Conservation (phyloP, 2,888 invertebrate species). For the Tanaodytes sp. region DNA sequence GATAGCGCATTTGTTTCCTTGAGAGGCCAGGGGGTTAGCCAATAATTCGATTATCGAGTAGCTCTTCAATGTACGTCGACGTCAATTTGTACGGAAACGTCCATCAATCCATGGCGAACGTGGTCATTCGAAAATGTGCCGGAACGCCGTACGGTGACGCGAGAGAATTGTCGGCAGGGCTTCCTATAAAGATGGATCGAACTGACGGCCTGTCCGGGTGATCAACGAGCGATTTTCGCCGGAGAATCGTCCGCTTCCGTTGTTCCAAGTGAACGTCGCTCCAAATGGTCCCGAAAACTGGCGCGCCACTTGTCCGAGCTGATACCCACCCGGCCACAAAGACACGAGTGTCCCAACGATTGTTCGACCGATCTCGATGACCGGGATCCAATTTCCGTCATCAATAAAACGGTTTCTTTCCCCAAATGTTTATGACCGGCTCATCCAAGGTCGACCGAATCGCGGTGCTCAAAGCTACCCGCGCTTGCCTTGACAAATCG, state of each 20-base stretch:
- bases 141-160: conserved; percentile 31
- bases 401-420: conserved; percentile 30
- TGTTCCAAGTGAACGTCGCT: too few species aligned
- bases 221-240: conserved; percentile 27
- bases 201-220: conserved; percentile 26
- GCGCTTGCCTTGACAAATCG: too few species aligned
- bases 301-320: conserved; percentile 21
- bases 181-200: conserved; percentile 23
- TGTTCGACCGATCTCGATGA: conserved; percentile 27
- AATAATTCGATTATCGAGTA: conserved; percentile 48
- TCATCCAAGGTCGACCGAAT: conserved; percentile 5
- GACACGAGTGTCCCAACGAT: conserved; percentile 28
- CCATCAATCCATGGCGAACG: conserved; percentile 33
- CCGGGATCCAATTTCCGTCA: conserved; percentile 31
- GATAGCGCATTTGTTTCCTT: conserved; percentile 40
- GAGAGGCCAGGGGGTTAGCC: conserved; percentile 32
- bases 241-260: conserved; percentile 21
- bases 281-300: conserved; percentile 8
- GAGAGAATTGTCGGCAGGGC: conserved; percentile 32
- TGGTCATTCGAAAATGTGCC: conserved; percentile 36
- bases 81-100: conserved; percentile 42
- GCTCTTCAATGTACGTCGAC: conserved; percentile 14
- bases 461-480: conserved; percentile 21
- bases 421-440: conserved; percentile 25
- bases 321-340: conserved; percentile 35